Evolutionary conservation across 2,888 invertebrate genomes (phyloP).

Genomic region (Tipula vernalis): DNA sequence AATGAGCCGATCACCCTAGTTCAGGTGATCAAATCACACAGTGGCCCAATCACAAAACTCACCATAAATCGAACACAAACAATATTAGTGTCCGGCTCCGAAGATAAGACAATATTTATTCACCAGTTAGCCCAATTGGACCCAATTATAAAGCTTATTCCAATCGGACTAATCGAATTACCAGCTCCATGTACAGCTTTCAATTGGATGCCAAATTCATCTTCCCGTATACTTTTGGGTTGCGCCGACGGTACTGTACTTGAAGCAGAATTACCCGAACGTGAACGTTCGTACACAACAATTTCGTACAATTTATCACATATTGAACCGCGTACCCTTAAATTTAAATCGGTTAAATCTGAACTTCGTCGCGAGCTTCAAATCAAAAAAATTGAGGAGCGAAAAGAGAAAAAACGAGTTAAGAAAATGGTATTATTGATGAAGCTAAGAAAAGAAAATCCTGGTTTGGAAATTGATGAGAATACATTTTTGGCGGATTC

Average conservation of each 20-base stretch:
- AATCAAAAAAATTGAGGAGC: conserved; percentile 40
- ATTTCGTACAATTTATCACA: conserved; percentile 35
- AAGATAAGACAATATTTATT: conserved; percentile 57
- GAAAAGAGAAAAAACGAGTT: conserved; percentile 39
- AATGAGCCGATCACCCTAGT: conserved; percentile 23
- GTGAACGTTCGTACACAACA: conserved; percentile 35
- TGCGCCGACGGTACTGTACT: conserved; percentile 42
- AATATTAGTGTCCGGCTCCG: conserved; percentile 51
- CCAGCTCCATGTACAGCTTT: conserved; percentile 50
- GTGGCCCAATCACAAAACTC: conserved; percentile 46
- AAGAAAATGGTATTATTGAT: conserved; percentile 46
- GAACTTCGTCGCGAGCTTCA: conserved; percentile 45
- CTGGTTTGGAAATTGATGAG: conserved; percentile 46
- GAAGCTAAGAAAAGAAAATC: conserved; percentile 41
- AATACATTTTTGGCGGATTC: conserved; percentile 48
- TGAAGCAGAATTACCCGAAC: conserved; percentile 38
- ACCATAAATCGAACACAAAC: conserved; percentile 43
- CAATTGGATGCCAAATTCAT: conserved; percentile 48
- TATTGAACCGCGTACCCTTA: conserved; percentile 29
- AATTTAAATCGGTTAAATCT: conserved; percentile 47
- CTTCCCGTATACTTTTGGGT: conserved; percentile 39
- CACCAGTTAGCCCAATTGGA: conserved; percentile 38
- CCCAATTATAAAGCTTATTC: conserved; percentile 39
- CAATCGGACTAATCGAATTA: conserved; percentile 55
- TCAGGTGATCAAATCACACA: conserved; percentile 54